Evolutionary conservation across 1,140 invertebrate genomes (phyloP), one percentile per base, ranked within the genome.

Genomic region (Saxidomus purpurata): DNA sequence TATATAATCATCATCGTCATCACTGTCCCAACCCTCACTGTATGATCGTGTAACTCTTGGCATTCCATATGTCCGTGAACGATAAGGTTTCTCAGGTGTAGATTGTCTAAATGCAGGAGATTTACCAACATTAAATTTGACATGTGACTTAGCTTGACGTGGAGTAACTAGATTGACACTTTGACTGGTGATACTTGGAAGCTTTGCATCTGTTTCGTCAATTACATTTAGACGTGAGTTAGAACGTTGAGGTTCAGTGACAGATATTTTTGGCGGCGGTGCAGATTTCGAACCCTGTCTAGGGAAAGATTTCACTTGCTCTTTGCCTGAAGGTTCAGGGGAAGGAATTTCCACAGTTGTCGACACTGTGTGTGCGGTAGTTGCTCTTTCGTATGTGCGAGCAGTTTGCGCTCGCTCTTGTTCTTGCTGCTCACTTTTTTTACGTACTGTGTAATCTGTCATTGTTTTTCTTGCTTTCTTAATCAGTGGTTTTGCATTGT

Each of bases 401-500:
- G 85, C 34, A 79, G 67, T 76, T 71, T 81, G 81, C 28, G 71
- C 69, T 38, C 63, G 25, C 25, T 93, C 91, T 13, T 77, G 76
- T 77, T 93, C 91, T 31, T 36, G 2, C 15, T 87, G 76, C 59
- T 93, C 90, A 19, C 63, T 71, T 59, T 90, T 74, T 67, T 89
- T 90, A 47, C 49, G 77, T 49, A 90, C 89, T 59, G 83, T 88
- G 34, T 92, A 80, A 52, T 92, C 63, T 15, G 80, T 79, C 49
- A 93, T 83, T 28, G 90, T 85, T 77, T 93, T 87, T 40, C 94
- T 89, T 22, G 94, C 94, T 81, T 91, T 90, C 15, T 89, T 80
- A n/a, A 95, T 92, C 0, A 90, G 83, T 15, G 94, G 93, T 17
- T 94, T 94, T 25, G 92, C 74, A 89, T 91, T 79, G 43, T 91